Base-by-base conservation (phyloP, 2,113 vertebrate genomes). In the Gila orcuttii region DNA sequence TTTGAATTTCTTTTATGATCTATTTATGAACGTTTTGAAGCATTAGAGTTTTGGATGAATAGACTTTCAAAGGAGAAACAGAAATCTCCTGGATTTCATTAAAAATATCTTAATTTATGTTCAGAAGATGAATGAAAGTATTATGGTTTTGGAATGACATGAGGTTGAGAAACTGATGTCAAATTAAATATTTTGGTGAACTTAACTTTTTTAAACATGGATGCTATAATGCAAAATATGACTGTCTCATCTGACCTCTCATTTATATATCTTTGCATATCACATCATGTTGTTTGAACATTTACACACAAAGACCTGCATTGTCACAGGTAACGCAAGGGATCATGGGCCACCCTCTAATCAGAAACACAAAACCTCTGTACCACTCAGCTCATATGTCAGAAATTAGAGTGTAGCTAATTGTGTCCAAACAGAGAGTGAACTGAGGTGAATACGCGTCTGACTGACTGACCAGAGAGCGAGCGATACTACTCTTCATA, bases 401-500 rank as follows among this genome's bases (percentile, higher is more conserved):
- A 84, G 59, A 86, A 90, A 89, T 85, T 9, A 89, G 60, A 76
- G 60, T 15, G 64, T 78, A 62, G 50, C 87, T 85, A 84, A 88
- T 86, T 85, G 85, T 74, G 42, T 79, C 39, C 82, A 36, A 52
- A 83, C 68, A 62, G 69, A 66, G 10, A 31, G 25, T 83, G 85
- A 90, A 87, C 86, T 68, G 66, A 83, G 42, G 76, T 81, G 87
- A 85, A 79, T 85, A 69, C 71, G 19, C 25, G 80, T 10, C 84
- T 88, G 73, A 84, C 87, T 90, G 89, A 25, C 86, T 81, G 88
- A 84, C 75, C 75, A 55, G 39, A 45, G 68, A 36, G 78, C 86
- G 77, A 85, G 87, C n/a, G 80, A 85, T 42, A 36, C 81, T 90
- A 89, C 90, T 90, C 68, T 85, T 77, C 85, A 91, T 89, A 88